Percentiles rank a stretch among this genome's conserved stretches.
phyloP scores from a whole-genome alignment of 2,113 vertebrate genomes.

The Lasiurus borealis region DNA sequence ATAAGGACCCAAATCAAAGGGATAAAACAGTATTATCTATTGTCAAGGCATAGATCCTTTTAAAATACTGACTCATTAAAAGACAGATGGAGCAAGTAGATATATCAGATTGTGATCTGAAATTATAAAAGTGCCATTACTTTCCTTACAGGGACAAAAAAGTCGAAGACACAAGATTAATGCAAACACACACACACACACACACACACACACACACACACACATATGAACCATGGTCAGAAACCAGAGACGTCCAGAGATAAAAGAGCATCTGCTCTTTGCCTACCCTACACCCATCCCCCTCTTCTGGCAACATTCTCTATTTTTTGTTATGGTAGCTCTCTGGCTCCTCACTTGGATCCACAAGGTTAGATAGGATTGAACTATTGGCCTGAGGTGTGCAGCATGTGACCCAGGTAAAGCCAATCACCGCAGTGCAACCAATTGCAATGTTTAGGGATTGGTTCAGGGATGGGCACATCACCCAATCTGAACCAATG shows the following conservation, averaged over 20 bases:
- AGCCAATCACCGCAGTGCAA: not conserved
- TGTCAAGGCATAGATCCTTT: too few relatives aligned
- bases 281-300: not conserved
- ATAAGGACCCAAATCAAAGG: too few relatives aligned
- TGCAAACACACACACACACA: too few relatives aligned
- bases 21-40: too few relatives aligned
- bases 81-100: too few relatives aligned
- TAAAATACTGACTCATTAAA: too few relatives aligned
- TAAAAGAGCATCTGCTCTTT: not conserved
- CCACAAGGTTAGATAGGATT: not conserved
- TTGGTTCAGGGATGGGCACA: fast-evolving
- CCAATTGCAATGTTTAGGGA: not conserved
- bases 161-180: too few relatives aligned
- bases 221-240: not conserved
- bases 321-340: not conserved
- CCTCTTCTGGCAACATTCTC: not conserved
- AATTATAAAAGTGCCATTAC: too few relatives aligned
- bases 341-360: not conserved
- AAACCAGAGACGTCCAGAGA: not conserved
- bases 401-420: not conserved
- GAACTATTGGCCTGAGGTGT: not conserved
- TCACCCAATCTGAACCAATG: not conserved
- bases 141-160: too few relatives aligned
- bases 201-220: too few relatives aligned
- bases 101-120: too few relatives aligned